Evolutionary conservation across 2,888 invertebrate genomes (phyloP).

Genomic region (Drosophila siamana): DNA sequence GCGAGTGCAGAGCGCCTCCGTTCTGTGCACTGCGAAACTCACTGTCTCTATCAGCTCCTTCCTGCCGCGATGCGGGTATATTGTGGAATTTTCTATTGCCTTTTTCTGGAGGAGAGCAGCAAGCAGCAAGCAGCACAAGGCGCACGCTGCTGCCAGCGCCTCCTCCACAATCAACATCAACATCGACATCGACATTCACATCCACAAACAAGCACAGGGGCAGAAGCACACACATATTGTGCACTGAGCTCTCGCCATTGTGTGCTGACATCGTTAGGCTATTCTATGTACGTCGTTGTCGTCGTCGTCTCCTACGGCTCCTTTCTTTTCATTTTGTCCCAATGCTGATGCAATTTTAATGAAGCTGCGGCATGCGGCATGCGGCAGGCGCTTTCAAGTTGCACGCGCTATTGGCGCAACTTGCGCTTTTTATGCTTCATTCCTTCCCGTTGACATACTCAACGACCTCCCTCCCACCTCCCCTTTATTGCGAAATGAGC

Average conservation of each 20-base stretch:
- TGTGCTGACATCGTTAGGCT: constrained; percentile 75
- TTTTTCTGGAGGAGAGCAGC: constrained; percentile 51
- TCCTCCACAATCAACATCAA: constrained; percentile 63
- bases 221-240: constrained; percentile 18
- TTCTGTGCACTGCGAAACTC: neutral
- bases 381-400: constrained; percentile 74
- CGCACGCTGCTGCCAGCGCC: constrained; percentile 28
- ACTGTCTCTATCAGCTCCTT: constrained; percentile 1
- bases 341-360: constrained; percentile 76
- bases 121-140: no score
- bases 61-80: constrained; percentile 54
- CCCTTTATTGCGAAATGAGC: constrained; percentile 38
- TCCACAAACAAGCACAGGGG: constrained; percentile 30
- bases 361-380: constrained; percentile 79
- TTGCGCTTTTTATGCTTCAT: constrained; percentile 71
- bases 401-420: constrained; percentile 77
- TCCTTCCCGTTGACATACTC: constrained; percentile 47
- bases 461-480: neutral
- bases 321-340: constrained; percentile 12
- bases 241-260: constrained; percentile 55
- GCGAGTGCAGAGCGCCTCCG: no score
- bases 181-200: constrained; percentile 45
- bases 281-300: constrained; percentile 30
- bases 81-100: constrained; percentile 80
- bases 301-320: constrained; percentile 18